A percentile compares a stretch with the other conserved stretches of the same genome.
These are phyloP conservation scores for Molossus alvarezi DNA, from an alignment of 2,797 vertebrate species.

Conservation along the genomic window DNA sequence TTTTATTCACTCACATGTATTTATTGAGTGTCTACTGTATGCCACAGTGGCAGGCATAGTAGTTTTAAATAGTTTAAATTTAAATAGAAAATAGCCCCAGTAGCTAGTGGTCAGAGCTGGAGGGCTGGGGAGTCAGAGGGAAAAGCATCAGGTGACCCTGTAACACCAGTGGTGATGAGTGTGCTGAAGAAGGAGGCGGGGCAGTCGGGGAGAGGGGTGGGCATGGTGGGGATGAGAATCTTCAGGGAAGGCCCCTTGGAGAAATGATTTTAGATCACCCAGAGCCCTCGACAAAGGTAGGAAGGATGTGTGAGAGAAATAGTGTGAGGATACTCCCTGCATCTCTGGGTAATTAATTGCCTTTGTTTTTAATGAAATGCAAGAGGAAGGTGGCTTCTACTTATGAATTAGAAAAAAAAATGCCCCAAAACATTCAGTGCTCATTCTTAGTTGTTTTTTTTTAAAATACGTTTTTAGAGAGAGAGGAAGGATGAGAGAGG, in stretches of 20 bases:
- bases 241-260: background rate
- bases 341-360: background rate
- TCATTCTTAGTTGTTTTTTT: background rate
- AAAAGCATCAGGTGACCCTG: too few species aligned
- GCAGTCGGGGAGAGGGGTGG: background rate
- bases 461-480: too few species aligned
- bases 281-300: background rate
- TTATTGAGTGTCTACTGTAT: background rate
- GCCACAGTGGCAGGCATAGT: background rate
- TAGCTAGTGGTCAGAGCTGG: background rate
- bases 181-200: background rate
- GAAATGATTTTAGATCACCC: background rate
- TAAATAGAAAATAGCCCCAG: background rate
- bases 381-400: background rate
- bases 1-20: background rate
- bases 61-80: background rate
- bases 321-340: background rate
- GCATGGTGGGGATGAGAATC: background rate
- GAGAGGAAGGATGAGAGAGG: too few species aligned
- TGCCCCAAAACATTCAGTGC: background rate
- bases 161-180: too few species aligned
- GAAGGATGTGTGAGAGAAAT: background rate
- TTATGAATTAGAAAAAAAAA: background rate
- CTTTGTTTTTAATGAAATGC: background rate
- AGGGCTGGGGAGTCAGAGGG: background rate